phyloP scores from a whole-genome alignment of 2,797 vertebrate species.

The Liparis tanakae region DNA sequence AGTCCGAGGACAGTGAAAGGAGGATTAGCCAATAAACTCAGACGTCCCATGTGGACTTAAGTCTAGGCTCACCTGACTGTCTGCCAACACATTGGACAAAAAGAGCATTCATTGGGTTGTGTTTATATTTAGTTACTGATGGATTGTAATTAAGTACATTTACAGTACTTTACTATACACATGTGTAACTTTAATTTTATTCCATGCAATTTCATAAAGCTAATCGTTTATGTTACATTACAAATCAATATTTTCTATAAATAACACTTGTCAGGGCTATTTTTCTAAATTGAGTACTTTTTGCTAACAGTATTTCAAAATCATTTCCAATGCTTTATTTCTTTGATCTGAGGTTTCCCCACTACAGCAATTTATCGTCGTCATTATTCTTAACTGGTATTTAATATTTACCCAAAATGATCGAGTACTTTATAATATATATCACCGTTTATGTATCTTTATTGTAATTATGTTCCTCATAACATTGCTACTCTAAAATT shows the following conservation, averaged over 20 bases:
- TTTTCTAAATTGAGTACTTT: neutral
- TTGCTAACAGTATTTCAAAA: neutral
- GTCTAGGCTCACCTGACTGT: constrained; percentile 39
- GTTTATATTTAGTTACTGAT: too few relatives aligned
- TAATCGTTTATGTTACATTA: neutral
- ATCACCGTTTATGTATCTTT: neutral
- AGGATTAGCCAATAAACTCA: constrained; percentile 45
- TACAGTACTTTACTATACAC: too few relatives aligned
- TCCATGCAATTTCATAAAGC: too few relatives aligned
- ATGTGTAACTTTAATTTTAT: too few relatives aligned
- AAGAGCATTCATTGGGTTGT: constrained; percentile 15
- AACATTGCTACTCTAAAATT: neutral
- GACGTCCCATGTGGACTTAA: constrained; percentile 52
- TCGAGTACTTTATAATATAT: neutral
- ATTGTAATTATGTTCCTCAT: neutral
- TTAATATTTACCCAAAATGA: neutral
- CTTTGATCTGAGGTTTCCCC: neutral
- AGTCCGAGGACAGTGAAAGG: constrained; percentile 42
- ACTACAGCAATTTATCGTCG: neutral
- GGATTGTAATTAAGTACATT: too few relatives aligned
- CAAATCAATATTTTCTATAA: neutral
- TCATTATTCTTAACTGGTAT: neutral
- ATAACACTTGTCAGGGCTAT: too few relatives aligned
- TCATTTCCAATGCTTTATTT: neutral
- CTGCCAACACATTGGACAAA: constrained; percentile 11